Evolutionary conservation across 2,797 vertebrate species (phyloP).

Genomic region (Megalops cyprinoides): DNA sequence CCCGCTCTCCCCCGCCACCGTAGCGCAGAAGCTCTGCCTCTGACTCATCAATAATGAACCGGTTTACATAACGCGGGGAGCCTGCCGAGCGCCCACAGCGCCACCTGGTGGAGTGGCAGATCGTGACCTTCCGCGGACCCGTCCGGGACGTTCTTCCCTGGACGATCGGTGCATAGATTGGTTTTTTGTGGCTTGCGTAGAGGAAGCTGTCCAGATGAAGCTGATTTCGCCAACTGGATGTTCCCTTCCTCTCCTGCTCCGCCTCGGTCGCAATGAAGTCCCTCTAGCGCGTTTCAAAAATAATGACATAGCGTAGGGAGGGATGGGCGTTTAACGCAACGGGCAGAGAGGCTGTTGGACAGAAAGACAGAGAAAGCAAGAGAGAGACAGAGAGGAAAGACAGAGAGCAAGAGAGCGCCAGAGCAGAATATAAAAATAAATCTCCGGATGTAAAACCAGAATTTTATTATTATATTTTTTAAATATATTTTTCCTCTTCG

Average conservation of each 20-base stretch:
- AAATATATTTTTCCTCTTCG: slow-evolving; percentile 20
- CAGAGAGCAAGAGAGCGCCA: neutral
- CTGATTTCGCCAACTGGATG: no score
- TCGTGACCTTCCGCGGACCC: neutral
- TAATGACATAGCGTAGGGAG: neutral
- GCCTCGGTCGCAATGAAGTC: neutral
- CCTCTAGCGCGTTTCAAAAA: neutral
- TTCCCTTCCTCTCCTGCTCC: neutral
- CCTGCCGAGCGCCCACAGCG: neutral
- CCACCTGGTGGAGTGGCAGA: neutral
- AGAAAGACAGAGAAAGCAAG: neutral
- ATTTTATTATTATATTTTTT: slow-evolving; percentile 24
- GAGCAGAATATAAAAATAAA: slow-evolving; percentile 27
- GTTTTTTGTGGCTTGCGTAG: neutral
- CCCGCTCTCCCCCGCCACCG: neutral
- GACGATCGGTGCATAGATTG: slow-evolving; percentile 4
- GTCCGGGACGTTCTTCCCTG: neutral
- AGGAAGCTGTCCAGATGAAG: neutral
- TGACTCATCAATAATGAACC: neutral
- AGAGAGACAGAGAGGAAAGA: neutral
- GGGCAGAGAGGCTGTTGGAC: slow-evolving; percentile 18
- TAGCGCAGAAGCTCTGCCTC: neutral
- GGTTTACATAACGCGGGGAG: neutral
- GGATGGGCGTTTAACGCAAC: neutral
- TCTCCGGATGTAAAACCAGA: slow-evolving; percentile 22